Base-by-base conservation (phyloP, 2,888 invertebrate genomes). In the Drosophila differens region DNA sequence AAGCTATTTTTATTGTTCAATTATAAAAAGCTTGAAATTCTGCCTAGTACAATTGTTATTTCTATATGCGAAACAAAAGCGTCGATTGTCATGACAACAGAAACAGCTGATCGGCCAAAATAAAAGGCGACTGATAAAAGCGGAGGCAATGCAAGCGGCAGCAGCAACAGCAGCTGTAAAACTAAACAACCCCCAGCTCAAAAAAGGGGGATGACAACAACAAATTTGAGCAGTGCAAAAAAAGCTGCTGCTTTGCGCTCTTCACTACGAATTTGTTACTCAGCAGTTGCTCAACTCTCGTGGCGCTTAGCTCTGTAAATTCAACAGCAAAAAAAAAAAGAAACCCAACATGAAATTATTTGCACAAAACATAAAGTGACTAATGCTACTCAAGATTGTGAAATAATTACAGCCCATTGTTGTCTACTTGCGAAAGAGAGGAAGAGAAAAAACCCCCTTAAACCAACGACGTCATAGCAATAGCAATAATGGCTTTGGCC, bases 401-500 rank as follows among this genome's bases (percentile, higher is more conserved):
- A 89, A 84, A 87, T 87, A 76, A 57, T 58, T 53, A 6, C 30
- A 25, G n/a, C 14, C 16, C n/a, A 30, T 41, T 60, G 52, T 49
- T 58, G 47, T 41, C 25, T 52, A 69, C 25, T 35, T 62, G 44
- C 39, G n/a, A 52, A 59, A 49, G 41, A 37, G 41, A 47, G 16
- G 4, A 9, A 16, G 4, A 47, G 19, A 53, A 69, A 77, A 61
- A 33, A 39, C 25, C 65, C 55, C 30, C 37, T 4, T 6, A 14
- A 30, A 6, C 51, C 44, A 64, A 49, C 57, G 47, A 60, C 76
- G 60, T 73, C 72, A 76, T 67, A 39, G 55, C 14, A 12, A 16
- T 16, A 39, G 39, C 57, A 39, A 57, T 57, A 28, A 92, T 92
- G 92, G 89, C 92, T 53, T 82, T 93, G 83, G 92, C 93, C 73